Evolutionary conservation across 2,888 invertebrate species (phyloP).

Genomic region (Trypoxylon attenuatum): DNA sequence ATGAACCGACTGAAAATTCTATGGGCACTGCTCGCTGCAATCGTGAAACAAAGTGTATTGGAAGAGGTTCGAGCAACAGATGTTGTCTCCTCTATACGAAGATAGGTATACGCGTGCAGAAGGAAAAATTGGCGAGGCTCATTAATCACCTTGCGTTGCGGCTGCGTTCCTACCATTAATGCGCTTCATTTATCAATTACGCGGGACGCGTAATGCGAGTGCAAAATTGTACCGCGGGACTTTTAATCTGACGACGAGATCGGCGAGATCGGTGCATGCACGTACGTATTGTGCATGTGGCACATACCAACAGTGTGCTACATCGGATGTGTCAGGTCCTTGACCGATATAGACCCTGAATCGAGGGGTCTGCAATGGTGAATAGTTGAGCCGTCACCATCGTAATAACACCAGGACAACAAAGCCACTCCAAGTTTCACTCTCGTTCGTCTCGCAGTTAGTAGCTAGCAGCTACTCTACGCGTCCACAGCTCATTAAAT

Average conservation of each 20-base stretch:
- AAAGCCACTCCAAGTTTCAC: neutral
- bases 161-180: neutral
- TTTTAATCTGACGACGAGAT: neutral
- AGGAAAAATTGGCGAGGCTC: neutral
- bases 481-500: neutral
- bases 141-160: neutral
- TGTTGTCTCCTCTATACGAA: neutral
- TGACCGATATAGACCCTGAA: neutral
- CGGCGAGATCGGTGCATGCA: neutral
- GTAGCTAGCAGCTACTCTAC: neutral
- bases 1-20: slow-evolving; percentile 16
- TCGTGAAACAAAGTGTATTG: neutral
- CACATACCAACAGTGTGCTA: no score
- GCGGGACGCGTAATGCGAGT: neutral
- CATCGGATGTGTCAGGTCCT: neutral
- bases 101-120: no score
- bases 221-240: neutral
- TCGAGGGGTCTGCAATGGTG: neutral
- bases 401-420: neutral
- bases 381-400: neutral
- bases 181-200: neutral
- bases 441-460: neutral
- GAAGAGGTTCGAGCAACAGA: neutral
- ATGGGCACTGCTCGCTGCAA: neutral
- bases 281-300: no score